Percentiles rank a stretch among this genome's conserved stretches.
Conservation (phyloP, 2,888 invertebrate species). For the Stegana nigrithorax region DNA sequence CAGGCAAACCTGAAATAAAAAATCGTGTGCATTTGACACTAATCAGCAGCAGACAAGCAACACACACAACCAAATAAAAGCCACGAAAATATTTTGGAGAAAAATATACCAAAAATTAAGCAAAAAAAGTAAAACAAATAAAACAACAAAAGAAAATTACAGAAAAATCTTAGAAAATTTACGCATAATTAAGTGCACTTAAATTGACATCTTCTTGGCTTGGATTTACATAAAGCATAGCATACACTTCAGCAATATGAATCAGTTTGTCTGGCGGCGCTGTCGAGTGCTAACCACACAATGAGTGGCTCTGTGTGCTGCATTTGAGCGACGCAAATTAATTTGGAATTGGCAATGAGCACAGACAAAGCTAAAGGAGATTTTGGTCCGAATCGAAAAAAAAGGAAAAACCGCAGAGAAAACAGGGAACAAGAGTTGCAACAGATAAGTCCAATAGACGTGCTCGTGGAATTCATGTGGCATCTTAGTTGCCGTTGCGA, state of each 20-base stretch:
- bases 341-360: no score
- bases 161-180: conserved; percentile 32
- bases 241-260: conserved; percentile 12
- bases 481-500: no score
- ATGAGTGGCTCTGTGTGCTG: conserved; percentile 50
- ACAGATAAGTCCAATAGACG: no score
- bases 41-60: conserved; percentile 42
- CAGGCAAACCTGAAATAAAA: background rate
- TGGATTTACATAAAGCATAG: conserved; percentile 41
- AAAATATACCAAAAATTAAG: conserved; percentile 43
- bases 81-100: conserved; percentile 45
- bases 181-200: conserved; percentile 54
- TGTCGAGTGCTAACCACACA: background rate
- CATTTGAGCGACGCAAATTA: conserved; percentile 63
- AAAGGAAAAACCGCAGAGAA: no score
- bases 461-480: no score
- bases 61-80: conserved; percentile 9
- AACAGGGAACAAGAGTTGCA: no score
- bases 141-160: conserved; percentile 23
- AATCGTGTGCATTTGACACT: conserved; percentile 44
- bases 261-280: no score
- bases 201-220: background rate
- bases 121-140: conserved; percentile 29
- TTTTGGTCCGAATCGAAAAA: no score
- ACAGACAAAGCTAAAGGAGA: no score